These are phyloP conservation scores for Astyanax mexicanus DNA, from an alignment of 2,797 vertebrate species.

Conservation along the genomic window DNA sequence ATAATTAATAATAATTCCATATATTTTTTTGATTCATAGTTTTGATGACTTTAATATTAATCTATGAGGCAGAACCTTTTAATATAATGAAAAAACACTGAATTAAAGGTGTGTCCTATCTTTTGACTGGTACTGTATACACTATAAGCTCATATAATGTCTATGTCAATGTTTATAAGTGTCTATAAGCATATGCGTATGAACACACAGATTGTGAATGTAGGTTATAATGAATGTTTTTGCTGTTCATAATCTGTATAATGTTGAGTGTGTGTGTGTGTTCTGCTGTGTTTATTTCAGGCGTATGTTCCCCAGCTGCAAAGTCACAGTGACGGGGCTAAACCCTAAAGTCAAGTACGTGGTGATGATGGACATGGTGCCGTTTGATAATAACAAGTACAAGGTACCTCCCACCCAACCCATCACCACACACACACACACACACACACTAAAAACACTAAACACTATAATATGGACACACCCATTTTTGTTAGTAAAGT, in stretches of 20 bases:
- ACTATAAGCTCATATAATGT: too few species aligned
- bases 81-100: too few species aligned
- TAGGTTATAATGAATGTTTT: background rate
- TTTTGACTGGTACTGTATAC: too few species aligned
- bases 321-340: conserved; percentile 63
- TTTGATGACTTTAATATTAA: too few species aligned
- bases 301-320: conserved; percentile 64
- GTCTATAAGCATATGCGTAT: background rate
- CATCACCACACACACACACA: background rate
- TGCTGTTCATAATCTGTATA: too few species aligned
- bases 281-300: conserved; percentile 41
- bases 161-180: too few species aligned
- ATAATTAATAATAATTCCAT: too few species aligned
- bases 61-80: too few species aligned
- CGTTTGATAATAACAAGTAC: conserved; percentile 64
- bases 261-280: conserved; percentile 13
- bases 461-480: too few species aligned
- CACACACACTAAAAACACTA: too few species aligned
- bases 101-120: too few species aligned
- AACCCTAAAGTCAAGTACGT: conserved; percentile 63
- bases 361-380: conserved; percentile 68
- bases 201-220: background rate
- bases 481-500: background rate
- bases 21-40: too few species aligned
- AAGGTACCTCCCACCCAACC: conserved; percentile 58